Evolutionary conservation across 2,888 invertebrate species (phyloP).

Genomic region (Rhagonycha fulva): DNA sequence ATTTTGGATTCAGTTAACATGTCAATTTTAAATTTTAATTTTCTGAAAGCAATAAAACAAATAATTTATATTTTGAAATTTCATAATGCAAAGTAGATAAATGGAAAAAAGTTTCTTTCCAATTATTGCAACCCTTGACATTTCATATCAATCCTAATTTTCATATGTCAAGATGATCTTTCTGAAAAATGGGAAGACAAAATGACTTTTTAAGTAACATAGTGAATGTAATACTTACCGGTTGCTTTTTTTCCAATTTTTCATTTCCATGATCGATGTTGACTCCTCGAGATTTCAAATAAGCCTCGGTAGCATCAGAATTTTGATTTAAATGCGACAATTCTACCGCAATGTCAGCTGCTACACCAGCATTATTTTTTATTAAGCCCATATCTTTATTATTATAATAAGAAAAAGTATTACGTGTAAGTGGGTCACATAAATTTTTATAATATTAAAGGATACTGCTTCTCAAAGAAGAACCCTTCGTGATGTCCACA

Average conservation of each 20-base stretch:
- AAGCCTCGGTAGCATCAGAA: background rate
- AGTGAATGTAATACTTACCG: background rate
- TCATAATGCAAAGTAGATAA: background rate
- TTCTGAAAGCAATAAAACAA: background rate
- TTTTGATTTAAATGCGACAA: conserved; percentile 54
- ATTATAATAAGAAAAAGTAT: background rate
- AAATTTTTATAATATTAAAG: conserved; percentile 52
- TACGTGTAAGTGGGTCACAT: background rate
- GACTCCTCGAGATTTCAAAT: background rate
- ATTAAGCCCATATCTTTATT: conserved; percentile 84
- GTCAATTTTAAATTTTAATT: background rate
- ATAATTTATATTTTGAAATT: background rate
- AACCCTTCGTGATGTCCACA: conserved; percentile 77
- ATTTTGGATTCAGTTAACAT: background rate
- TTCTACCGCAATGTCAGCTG: conserved; percentile 77
- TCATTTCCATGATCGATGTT: background rate
- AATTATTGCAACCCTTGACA: background rate
- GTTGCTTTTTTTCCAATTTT: conserved; percentile 7
- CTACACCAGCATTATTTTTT: conserved; percentile 88
- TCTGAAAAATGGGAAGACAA: background rate
- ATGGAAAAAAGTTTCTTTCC: background rate
- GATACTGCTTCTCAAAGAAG: conserved; percentile 85
- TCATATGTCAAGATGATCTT: background rate
- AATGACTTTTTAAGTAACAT: background rate
- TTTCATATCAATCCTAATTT: background rate